phyloP scores from a whole-genome alignment of 2,888 invertebrate genomes.

The Tachystola acroxantha region DNA sequence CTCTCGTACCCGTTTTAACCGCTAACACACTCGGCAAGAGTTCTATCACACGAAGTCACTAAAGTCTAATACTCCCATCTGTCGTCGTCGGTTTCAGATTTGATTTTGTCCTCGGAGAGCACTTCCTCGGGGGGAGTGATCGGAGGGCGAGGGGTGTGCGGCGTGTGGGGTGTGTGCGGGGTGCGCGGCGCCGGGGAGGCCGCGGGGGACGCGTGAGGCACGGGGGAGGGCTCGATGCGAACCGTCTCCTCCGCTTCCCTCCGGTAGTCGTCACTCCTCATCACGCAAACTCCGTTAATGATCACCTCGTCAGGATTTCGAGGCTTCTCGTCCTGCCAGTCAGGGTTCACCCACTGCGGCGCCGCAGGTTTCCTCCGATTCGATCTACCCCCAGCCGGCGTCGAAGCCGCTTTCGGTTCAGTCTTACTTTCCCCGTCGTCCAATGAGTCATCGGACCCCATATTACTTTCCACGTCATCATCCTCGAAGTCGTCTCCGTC shows the following conservation, averaged over 20 bases:
- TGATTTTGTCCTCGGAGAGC: slow-evolving; percentile 72
- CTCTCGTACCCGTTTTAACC: slow-evolving; percentile 37
- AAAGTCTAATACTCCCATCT: slow-evolving; percentile 78
- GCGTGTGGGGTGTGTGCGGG: slow-evolving; percentile 31
- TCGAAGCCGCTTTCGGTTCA: slow-evolving; percentile 75
- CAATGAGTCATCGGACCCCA: slow-evolving; percentile 82
- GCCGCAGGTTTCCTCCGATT: slow-evolving; percentile 95
- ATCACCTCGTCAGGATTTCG: slow-evolving; percentile 86
- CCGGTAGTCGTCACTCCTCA: slow-evolving; percentile 88
- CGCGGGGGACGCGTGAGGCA: slow-evolving; percentile 68
- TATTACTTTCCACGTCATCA: slow-evolving; percentile 86
- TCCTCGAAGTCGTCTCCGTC: slow-evolving; percentile 89
- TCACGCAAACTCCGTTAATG: slow-evolving; percentile 95
- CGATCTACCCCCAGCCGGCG: slow-evolving; percentile 57
- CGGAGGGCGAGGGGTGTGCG: slow-evolving; percentile 33
- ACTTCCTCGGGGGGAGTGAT: slow-evolving; percentile 41
- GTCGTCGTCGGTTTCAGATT: slow-evolving; percentile 79
- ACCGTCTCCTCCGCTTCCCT: slow-evolving; percentile 83
- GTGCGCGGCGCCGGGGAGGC: slow-evolving; percentile 36
- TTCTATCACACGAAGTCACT: slow-evolving; percentile 13
- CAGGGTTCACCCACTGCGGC: slow-evolving; percentile 98
- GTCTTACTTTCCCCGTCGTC: slow-evolving; percentile 77
- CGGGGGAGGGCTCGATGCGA: slow-evolving; percentile 87
- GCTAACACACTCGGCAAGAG: slow-evolving; percentile 25
- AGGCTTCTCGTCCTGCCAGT: slow-evolving; percentile 87